These are phyloP conservation scores for Galleria mellonella DNA, from an alignment of 1,140 invertebrate species.

Conservation along the genomic window DNA sequence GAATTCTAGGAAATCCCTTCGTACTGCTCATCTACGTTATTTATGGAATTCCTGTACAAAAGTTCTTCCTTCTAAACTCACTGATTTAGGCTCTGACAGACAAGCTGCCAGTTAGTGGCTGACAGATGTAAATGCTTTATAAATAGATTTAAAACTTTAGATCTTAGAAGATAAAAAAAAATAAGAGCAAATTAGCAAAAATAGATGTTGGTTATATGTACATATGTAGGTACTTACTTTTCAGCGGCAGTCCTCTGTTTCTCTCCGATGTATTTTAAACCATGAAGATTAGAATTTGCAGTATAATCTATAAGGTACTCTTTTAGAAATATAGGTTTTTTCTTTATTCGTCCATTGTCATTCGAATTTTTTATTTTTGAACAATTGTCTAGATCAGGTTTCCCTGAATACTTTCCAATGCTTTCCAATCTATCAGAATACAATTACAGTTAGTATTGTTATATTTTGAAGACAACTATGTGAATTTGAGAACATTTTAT, in stretches of 20 bases:
- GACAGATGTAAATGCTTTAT: not conserved
- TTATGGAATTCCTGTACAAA: not conserved
- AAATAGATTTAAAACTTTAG: not conserved
- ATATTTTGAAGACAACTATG: too few relatives aligned
- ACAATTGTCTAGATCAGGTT: too few relatives aligned
- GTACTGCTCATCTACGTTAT: not conserved
- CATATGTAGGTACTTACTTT: conserved; percentile 32
- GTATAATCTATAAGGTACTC: conserved; percentile 53
- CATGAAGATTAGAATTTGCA: conserved; percentile 56
- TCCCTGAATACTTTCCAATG: too few relatives aligned
- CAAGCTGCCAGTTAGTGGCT: not conserved
- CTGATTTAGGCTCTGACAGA: not conserved
- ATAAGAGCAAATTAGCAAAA: not conserved
- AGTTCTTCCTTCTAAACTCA: not conserved
- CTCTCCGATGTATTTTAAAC: conserved; percentile 58
- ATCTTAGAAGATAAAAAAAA: not conserved
- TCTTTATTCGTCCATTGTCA: conserved; percentile 3
- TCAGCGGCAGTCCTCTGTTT: conserved; percentile 46
- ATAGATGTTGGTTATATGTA: not conserved
- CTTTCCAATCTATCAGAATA: too few relatives aligned
- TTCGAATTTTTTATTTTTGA: not conserved
- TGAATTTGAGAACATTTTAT: too few relatives aligned
- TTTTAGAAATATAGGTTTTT: conserved; percentile 28
- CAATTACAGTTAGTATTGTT: too few relatives aligned
- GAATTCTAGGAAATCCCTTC: not conserved